phyloP scores from a whole-genome alignment of 2,113 vertebrate genomes.

The Rhagologus leucostigma region DNA sequence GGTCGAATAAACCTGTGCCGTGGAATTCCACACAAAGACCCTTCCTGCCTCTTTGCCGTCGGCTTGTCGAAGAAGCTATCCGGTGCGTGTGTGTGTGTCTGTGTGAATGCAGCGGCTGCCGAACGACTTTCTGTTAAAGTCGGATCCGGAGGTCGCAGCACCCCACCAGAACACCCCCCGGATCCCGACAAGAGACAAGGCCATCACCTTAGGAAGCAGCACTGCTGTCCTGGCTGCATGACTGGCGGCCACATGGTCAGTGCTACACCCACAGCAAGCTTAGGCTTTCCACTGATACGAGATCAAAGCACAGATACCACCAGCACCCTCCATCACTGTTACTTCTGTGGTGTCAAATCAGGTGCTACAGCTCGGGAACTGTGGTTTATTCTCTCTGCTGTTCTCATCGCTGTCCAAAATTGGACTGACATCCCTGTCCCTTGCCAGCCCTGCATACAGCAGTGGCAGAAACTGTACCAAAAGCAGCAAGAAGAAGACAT shows the following conservation, averaged over 20 bases:
- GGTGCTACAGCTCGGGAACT: background rate
- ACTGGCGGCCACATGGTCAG: background rate
- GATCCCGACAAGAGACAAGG: too few relatives aligned
- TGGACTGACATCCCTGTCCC: background rate
- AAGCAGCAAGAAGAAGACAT: background rate
- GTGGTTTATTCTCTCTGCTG: background rate
- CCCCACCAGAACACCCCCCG: too few relatives aligned
- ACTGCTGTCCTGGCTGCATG: background rate
- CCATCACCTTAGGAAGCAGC: background rate
- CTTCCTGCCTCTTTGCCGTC: too few relatives aligned
- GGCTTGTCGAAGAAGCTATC: too few relatives aligned
- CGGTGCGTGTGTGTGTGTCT: too few relatives aligned
- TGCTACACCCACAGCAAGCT: rapidly evolving
- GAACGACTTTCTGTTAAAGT: too few relatives aligned
- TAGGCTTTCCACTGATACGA: background rate
- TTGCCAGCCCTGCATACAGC: background rate
- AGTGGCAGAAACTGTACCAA: background rate
- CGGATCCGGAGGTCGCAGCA: too few relatives aligned
- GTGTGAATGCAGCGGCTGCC: too few relatives aligned
- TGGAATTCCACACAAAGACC: too few relatives aligned
- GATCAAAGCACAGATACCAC: background rate
- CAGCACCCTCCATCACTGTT: rapidly evolving
- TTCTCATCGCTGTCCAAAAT: background rate
- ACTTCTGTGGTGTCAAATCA: background rate
- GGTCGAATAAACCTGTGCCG: too few relatives aligned